A percentile compares a stretch with the other conserved stretches of the same genome.
Conservation (phyloP, 1,140 invertebrate genomes). For the Aphis gossypii region DNA sequence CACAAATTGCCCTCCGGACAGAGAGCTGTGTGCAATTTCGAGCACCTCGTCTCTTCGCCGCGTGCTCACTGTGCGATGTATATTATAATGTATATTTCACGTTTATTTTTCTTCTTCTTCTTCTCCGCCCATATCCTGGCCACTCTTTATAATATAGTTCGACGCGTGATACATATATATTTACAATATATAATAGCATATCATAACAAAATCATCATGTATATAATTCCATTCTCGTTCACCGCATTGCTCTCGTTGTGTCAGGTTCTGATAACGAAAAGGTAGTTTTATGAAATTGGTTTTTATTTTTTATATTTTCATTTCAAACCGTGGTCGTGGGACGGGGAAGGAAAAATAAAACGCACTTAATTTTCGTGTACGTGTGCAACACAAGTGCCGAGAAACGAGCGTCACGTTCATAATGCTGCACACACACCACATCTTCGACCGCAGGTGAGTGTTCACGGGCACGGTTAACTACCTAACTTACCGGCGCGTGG, state of each 20-base stretch:
- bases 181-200: not conserved
- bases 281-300: slow-evolving; percentile 34
- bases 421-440: not conserved
- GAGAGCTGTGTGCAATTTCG: slow-evolving; percentile 23
- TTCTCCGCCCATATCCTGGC: not conserved
- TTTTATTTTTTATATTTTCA: slow-evolving; percentile 20
- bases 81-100: not conserved
- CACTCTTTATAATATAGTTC: not conserved
- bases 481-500: not conserved
- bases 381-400: not conserved
- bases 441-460: not conserved
- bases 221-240: not conserved
- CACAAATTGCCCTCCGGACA: slow-evolving; percentile 43
- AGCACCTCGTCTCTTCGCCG: not conserved
- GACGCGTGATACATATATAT: not conserved
- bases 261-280: slow-evolving; percentile 29
- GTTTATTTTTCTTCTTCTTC: not conserved
- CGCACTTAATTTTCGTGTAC: not conserved
- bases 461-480: not conserved
- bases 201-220: not conserved
- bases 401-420: slow-evolving; percentile 21
- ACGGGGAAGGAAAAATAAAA: not conserved
- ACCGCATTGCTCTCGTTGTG: not conserved
- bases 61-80: not conserved
- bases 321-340: not conserved